Conservation (phyloP, 2,113 vertebrate genomes). For the Protomyctophum bolini region DNA sequence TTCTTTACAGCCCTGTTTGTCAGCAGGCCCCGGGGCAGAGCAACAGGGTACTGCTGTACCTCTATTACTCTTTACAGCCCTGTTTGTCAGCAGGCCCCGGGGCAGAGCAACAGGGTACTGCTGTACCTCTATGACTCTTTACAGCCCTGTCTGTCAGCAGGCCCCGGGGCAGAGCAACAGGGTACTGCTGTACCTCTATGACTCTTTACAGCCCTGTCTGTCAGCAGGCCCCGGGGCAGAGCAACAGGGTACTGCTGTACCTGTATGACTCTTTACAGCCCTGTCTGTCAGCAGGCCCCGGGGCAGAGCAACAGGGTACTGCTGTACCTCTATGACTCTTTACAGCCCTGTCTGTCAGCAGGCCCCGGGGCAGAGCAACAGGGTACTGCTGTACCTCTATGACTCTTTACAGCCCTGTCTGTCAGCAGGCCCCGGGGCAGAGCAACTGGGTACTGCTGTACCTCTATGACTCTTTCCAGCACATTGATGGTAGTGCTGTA, state of each 20-base stretch:
- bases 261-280: background rate
- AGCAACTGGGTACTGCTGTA: slow-evolving; percentile 32
- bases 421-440: background rate
- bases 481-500: slow-evolving; percentile 67
- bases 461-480: slow-evolving; percentile 81
- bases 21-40: background rate
- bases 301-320: too few relatives aligned
- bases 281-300: background rate
- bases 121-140: too few relatives aligned
- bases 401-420: slow-evolving; percentile 32
- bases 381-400: slow-evolving; percentile 73
- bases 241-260: background rate
- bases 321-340: background rate
- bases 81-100: background rate
- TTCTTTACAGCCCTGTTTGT: background rate
- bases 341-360: background rate
- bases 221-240: background rate
- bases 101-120: background rate
- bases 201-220: background rate
- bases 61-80: too few relatives aligned
- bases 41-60: too few relatives aligned
- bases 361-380: too few relatives aligned
- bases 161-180: background rate
- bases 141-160: background rate
- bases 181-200: too few relatives aligned